These are phyloP conservation scores for Ibidorhyncha struthersii DNA, from an alignment of 2,113 vertebrate genomes.

Conservation along the genomic window DNA sequence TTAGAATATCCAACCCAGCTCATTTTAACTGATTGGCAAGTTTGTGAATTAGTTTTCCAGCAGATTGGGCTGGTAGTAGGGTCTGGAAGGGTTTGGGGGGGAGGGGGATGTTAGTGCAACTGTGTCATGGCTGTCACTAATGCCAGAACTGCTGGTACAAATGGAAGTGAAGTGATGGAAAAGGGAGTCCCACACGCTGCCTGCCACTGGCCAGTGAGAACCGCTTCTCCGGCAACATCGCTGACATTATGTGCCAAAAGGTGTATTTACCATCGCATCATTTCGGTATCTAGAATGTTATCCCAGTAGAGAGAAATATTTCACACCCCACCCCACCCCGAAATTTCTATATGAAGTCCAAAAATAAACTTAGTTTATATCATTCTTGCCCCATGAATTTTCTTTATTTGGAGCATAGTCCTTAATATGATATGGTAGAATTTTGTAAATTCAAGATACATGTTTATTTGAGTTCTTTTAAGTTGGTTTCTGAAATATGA, in stretches of 20 bases:
- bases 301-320: background rate
- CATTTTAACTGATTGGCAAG: background rate
- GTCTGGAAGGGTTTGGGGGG: background rate
- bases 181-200: background rate
- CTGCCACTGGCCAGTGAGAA: background rate
- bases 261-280: background rate
- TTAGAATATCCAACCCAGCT: background rate
- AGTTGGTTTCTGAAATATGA: background rate
- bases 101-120: background rate
- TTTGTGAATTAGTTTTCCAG: background rate
- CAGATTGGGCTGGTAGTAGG: background rate
- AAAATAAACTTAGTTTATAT: background rate
- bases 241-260: background rate
- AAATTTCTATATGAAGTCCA: background rate
- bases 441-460: background rate
- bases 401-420: background rate
- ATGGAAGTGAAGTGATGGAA: background rate
- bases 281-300: background rate
- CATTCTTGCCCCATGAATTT: background rate
- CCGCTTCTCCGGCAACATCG: fast-evolving
- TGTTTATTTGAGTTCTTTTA: background rate
- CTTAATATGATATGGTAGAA: background rate
- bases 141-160: background rate
- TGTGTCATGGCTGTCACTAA: background rate
- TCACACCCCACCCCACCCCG: no score